Base-by-base conservation (phyloP, 1,140 invertebrate genomes). In the Orius insidiosus region DNA sequence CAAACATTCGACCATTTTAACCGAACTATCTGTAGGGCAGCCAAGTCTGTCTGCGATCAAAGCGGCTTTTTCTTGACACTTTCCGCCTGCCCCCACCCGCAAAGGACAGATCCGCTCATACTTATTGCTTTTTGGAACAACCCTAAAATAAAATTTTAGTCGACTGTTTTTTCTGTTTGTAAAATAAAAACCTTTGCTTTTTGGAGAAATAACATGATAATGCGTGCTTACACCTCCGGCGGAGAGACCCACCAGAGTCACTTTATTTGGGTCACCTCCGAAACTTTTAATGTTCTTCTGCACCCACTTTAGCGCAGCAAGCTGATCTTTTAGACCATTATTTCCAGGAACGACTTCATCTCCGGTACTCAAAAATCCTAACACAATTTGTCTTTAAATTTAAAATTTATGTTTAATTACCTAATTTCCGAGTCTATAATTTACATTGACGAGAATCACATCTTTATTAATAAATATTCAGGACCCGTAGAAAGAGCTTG, bases 41-140 rank as follows among this genome's bases (percentile, higher is more conserved):
- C 81, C 81, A 1, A 89, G 61, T 3, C 69, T 61, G 2, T 61
- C 54, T 0, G 75, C 76, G 2, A 89, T 57, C 49, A 71, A 64
- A 36, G 70, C 67, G 0, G 84, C 72, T 54, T 83, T 83, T 50
- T 76, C 66, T 2, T 59, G 0, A 79, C 65, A 31, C 76, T 71
- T 55, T 76, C 67, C 1, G 74, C 67, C 33, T 79, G 64, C 0
- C 77, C 71, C 85, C 79, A 90, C 1, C 71, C 71, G 53, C 69
- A 63, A 1, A 85, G 60, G 4, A 75, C 72, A 9, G 76, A 76
- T 0, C 85, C 86, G 56, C 83, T 87, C 62, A 79, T 72, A 0
- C 85, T 75, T 38, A 89, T 77, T 3, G 77, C 83, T 41, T 73
- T 68, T 56, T 74, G 59, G 55, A 81, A 78, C 39, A 80, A 59